A percentile compares a stretch with the other conserved stretches of the same genome.
phyloP scores from a whole-genome alignment of 2,888 invertebrate species.

The Oconnorella tubifera region DNA sequence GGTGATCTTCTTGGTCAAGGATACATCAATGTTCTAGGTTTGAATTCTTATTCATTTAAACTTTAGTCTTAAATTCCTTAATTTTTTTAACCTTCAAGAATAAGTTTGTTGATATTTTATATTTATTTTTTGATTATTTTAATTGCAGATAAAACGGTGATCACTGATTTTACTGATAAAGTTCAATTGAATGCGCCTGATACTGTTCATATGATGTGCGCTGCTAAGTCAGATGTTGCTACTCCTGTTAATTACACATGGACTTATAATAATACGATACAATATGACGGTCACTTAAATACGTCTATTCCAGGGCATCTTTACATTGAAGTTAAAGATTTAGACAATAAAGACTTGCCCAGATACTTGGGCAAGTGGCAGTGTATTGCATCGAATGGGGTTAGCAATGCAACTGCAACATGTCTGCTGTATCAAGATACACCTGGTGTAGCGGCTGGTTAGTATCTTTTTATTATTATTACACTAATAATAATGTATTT shows the following conservation, averaged over 20 bases:
- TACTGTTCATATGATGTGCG: conserved; percentile 18
- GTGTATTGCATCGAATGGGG: conserved; percentile 21
- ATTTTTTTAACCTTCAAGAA: background rate
- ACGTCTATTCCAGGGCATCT: conserved; percentile 8
- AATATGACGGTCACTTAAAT: conserved; percentile 14
- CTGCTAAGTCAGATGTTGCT: conserved; percentile 26
- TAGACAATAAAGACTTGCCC: conserved; percentile 5
- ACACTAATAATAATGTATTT: no score
- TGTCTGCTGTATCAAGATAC: no score
- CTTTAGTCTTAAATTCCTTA: background rate
- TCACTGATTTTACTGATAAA: conserved; percentile 12
- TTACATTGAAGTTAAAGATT: conserved; percentile 11
- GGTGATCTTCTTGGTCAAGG: conserved; percentile 27
- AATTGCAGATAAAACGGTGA: conserved; percentile 24
- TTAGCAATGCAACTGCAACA: conserved; percentile 9
- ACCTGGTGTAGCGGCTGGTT: no score
- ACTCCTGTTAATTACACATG: conserved; percentile 28
- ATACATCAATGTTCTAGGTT: conserved; percentile 34
- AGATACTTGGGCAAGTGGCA: conserved; percentile 15
- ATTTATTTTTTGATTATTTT: conserved; percentile 1
- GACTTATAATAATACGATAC: conserved; percentile 12
- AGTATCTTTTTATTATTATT: no score
- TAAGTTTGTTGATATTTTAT: conserved; percentile 1
- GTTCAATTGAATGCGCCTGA: conserved; percentile 15
- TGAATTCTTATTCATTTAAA: conserved; percentile 3